Evolutionary conservation across 2,888 invertebrate genomes (phyloP).

Genomic region (Deilephila porcellus): DNA sequence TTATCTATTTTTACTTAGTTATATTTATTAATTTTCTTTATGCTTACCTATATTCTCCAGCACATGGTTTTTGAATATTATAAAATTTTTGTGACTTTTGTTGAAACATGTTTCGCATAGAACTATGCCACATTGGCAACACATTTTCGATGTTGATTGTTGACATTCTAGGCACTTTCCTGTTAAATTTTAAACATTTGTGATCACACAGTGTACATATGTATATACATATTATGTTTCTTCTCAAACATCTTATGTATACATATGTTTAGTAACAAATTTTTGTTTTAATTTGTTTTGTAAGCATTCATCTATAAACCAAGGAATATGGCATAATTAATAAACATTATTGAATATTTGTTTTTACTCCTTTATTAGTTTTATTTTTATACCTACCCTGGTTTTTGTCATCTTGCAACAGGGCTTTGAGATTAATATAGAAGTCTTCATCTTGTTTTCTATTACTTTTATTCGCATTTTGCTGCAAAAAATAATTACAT

Average conservation of each 20-base stretch:
- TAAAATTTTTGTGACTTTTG: slow-evolving; percentile 74
- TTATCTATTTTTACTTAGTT: too few species aligned
- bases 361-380: background rate
- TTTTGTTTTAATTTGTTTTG: too few species aligned
- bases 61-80: slow-evolving; percentile 73
- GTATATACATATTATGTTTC: background rate
- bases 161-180: slow-evolving; percentile 71
- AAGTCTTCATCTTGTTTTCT: slow-evolving; percentile 45
- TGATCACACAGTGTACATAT: background rate
- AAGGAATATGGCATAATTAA: too few species aligned
- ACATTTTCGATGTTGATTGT: slow-evolving; percentile 64
- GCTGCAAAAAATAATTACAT: slow-evolving; percentile 29
- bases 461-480: slow-evolving; percentile 30
- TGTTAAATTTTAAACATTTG: slow-evolving; percentile 45
- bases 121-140: slow-evolving; percentile 68
- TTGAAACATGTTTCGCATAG: slow-evolving; percentile 74
- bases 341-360: too few species aligned
- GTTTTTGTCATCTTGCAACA: slow-evolving; percentile 55
- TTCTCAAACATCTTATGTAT: background rate
- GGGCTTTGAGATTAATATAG: slow-evolving; percentile 63
- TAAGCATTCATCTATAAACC: too few species aligned
- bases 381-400: slow-evolving; percentile 53
- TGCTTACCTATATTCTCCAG: slow-evolving; percentile 61
- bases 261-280: too few species aligned
- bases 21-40: too few species aligned